Evolutionary conservation across 2,888 invertebrate species (phyloP), one percentile per base, ranked within the genome.

Genomic region (Pristionchus entomophagus): DNA sequence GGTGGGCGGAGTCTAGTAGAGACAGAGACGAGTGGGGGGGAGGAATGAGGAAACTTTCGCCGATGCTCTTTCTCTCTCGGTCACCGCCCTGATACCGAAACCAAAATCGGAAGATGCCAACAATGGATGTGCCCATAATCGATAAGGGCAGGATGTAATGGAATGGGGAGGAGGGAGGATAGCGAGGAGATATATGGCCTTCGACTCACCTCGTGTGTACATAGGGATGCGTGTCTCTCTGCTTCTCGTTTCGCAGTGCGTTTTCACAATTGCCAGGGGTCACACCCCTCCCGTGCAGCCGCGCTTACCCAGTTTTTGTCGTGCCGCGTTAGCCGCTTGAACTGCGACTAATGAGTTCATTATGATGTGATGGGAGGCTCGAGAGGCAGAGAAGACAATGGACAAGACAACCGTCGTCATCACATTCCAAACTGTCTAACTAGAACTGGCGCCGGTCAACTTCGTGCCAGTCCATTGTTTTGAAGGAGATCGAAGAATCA

Each of bases 181-280:
- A n/a, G n/a, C n/a, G n/a, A n/a, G 65, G 41, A 73, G 73, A 73
- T 73, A 73, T 73, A 73, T 73, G 73, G 73, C 73, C 73, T 73
- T 73, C 73, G 73, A 26, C 73, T 73, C 41, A 26, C n/a, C 14
- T 73, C 38, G 73, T 73, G 73, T 73, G 73, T 73, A 41, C 73
- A 26, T 73, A 73, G 73, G 73, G 38, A 26, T 32, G 41, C 19
- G 26, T 73, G 73, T 73, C 17, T 41, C n/a, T 26, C 41, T 26
- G 38, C 73, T 35, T 38, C 73, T 65, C 73, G 41, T 73, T 73
- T 73, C 73, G 65, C 65, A 65, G 22, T 73, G 73, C 73, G n/a
- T 45, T 73, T 73, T 73, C 73, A 73, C 41, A 73, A 73, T 45
- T 14, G 73, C 32, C 14, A 22, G 73, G 41, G 73, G 73, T 73